Conservation (phyloP, 2,113 vertebrate species). For the Microtus ochrogaster region DNA sequence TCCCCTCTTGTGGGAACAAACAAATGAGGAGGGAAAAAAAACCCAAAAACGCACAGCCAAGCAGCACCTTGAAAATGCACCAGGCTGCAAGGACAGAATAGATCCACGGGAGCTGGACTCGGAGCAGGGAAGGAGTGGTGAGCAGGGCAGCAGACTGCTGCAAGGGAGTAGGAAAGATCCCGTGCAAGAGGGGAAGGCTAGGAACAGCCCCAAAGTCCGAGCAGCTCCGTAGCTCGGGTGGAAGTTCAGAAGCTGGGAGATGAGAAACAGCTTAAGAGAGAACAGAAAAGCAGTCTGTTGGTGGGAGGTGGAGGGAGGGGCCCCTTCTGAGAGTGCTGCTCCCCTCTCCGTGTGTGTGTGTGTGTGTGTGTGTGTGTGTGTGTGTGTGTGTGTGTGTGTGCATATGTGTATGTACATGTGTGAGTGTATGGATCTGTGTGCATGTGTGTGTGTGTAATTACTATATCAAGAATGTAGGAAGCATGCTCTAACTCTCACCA, state of each 20-base stretch:
- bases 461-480: neutral
- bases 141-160: neutral
- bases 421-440: neutral
- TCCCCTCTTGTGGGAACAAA: neutral
- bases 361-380: neutral
- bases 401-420: too few species aligned
- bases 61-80: neutral
- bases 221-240: neutral
- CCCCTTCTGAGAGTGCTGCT: neutral
- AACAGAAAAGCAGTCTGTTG: neutral
- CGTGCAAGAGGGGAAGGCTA: neutral
- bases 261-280: neutral
- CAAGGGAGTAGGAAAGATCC: neutral
- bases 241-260: neutral
- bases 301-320: too few species aligned
- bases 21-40: neutral
- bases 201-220: neutral
- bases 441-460: neutral
- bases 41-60: neutral
- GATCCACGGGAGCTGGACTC: neutral
- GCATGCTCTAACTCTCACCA: neutral
- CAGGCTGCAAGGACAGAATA: neutral
- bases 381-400: accelerated
- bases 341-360: neutral
- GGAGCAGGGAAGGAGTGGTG: neutral